Evolutionary conservation across 2,888 invertebrate species (phyloP), one percentile per base, ranked within the genome.

Genomic region (Nysson spinosus): DNA sequence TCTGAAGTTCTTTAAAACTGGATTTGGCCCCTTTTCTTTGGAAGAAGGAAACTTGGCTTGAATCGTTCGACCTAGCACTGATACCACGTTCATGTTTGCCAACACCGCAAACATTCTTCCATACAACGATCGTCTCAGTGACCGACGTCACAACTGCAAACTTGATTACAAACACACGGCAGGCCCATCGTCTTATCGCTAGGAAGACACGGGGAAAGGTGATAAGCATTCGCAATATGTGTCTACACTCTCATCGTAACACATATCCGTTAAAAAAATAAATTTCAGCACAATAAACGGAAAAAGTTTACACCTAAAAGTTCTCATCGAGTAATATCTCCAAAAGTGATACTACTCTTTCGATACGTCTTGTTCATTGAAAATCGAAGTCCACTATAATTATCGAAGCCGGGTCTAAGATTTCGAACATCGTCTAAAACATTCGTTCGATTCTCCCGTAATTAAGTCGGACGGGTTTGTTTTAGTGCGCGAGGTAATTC

Each of bases 21-120:
- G 62, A 72, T 72, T 75, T 75, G 75, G 75, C 72, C 75, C 75
- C 75, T 72, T 67, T 72, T 62, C 69, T 72, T 75, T 72, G 75
- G 75, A 75, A 75, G 75, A 75, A 75, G 69, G 75, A 69, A 75
- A 67, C 67, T 62, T 69, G 63, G 69, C 71, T 57, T 74, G 49
- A 55, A 60, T 68, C 63, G 55, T 69, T 40, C 19, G 39, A 63
- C 42, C 47, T 60, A 61, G 22, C 67, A 49, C 42, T 44, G 54
- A 11, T 39, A 20, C 11, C 14, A 26, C 42, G 35, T 26, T 16
- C n/a, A 34, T 11, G 28, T 11, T 11, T 20, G 9, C 20, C 30
- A 19, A 52, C n/a, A 32, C 44, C 19, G 55, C 47, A 19, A 58
- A 24, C 6, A 49, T 35, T 49, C 49, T 63, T 63, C 63, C 66